Percentiles rank a stretch among this genome's conserved stretches.
phyloP scores from a whole-genome alignment of 2,888 invertebrate species.

The Trichopria drosophilae region DNA sequence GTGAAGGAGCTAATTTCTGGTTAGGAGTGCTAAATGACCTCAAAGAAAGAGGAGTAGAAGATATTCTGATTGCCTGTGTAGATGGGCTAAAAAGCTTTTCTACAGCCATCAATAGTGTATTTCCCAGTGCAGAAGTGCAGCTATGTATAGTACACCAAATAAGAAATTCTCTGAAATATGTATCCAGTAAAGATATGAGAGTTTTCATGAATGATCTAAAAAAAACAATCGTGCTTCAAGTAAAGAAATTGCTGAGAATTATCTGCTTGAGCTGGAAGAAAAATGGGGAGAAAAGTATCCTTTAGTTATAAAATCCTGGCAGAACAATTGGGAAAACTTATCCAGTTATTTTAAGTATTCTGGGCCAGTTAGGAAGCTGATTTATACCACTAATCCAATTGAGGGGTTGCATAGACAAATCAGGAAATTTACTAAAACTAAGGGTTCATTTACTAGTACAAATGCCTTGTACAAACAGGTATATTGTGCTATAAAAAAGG shows the following conservation, averaged over 20 bases:
- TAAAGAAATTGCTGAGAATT: slow-evolving; percentile 20
- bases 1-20: slow-evolving; percentile 26
- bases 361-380: slow-evolving; percentile 17
- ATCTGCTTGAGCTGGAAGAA: slow-evolving; percentile 10
- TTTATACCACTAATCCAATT: slow-evolving; percentile 25
- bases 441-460: slow-evolving; percentile 19
- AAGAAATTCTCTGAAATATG: slow-evolving; percentile 22
- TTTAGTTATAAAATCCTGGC: slow-evolving; percentile 18
- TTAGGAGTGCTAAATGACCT: slow-evolving; percentile 22
- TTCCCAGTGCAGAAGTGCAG: slow-evolving; percentile 19
- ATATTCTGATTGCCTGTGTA: slow-evolving; percentile 21
- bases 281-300: slow-evolving; percentile 22
- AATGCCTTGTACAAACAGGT: slow-evolving; percentile 20
- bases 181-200: slow-evolving; percentile 19
- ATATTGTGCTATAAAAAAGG: slow-evolving; percentile 19
- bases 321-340: slow-evolving; percentile 20
- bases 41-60: slow-evolving; percentile 20
- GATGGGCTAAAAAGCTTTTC: slow-evolving; percentile 20
- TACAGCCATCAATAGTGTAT: slow-evolving; percentile 17
- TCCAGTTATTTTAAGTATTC: slow-evolving; percentile 23
- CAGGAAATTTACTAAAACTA: slow-evolving; percentile 23
- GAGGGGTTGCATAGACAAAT: slow-evolving; percentile 23
- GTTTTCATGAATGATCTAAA: slow-evolving; percentile 18
- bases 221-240: slow-evolving; percentile 16
- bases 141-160: slow-evolving; percentile 23